Percentiles rank a stretch among this genome's conserved stretches.
Evolutionary conservation across 2,888 invertebrate genomes (phyloP).

Genomic region (Hylaea fasciaria): DNA sequence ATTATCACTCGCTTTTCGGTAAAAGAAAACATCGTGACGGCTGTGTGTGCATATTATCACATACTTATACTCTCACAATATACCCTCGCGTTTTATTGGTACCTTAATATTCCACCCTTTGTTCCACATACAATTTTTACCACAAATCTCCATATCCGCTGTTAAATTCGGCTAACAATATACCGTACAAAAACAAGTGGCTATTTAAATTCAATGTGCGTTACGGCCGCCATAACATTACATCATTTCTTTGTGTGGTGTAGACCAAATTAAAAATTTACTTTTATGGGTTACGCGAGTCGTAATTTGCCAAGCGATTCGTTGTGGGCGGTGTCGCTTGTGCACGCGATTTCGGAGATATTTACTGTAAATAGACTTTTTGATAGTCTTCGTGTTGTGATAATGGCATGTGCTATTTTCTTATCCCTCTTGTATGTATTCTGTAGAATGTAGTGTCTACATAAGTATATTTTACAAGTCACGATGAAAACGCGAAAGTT

Average conservation of each 20-base stretch:
- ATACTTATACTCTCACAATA: no score
- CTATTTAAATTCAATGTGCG: constrained; percentile 44
- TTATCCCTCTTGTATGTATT: no score
- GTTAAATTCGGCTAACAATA: constrained; percentile 33
- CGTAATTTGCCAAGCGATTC: constrained; percentile 22
- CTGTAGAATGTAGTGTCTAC: no score
- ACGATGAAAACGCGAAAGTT: no score
- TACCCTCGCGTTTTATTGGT: background rate
- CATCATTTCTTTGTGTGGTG: constrained; percentile 44
- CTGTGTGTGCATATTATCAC: no score
- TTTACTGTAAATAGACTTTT: constrained; percentile 21
- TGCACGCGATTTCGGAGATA: constrained; percentile 8
- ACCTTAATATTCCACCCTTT: constrained; percentile 8
- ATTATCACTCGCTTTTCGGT: no score
- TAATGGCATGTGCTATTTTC: no score
- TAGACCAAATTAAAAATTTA: constrained; percentile 45
- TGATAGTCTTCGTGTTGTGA: no score
- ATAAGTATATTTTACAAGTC: no score
- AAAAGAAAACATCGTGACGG: no score
- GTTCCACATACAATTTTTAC: constrained; percentile 16
- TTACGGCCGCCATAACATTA: constrained; percentile 40
- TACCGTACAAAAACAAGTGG: constrained; percentile 40
- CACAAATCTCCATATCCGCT: constrained; percentile 27
- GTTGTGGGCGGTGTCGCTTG: constrained; percentile 9
- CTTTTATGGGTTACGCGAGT: constrained; percentile 32